A percentile compares a stretch with the other conserved stretches of the same genome.
Conservation (phyloP, 2,797 vertebrate genomes). For the Acrocephalus scirpaceus region DNA sequence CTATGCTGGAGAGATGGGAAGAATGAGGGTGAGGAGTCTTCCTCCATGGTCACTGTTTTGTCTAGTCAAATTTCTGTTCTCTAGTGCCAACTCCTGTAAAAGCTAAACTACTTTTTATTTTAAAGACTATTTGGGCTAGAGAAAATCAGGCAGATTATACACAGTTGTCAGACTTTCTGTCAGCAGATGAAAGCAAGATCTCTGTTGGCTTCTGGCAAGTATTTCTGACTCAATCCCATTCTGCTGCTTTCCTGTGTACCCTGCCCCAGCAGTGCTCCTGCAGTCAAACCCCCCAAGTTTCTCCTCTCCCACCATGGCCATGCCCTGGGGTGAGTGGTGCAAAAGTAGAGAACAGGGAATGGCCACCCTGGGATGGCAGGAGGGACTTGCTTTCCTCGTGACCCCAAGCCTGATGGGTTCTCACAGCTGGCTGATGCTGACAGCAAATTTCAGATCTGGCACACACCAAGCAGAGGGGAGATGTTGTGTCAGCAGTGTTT, state of each 20-base stretch:
- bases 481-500: background rate
- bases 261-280: background rate
- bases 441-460: background rate
- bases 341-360: rapidly evolving
- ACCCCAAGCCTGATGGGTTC: background rate
- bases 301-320: rapidly evolving
- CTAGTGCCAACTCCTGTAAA: background rate
- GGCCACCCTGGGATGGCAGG: rapidly evolving
- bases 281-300: background rate
- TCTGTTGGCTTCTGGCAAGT: background rate
- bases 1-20: background rate
- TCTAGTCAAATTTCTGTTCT: constrained; percentile 11
- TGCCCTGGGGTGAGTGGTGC: background rate
- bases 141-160: background rate
- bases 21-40: background rate
- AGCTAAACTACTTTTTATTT: constrained; percentile 21
- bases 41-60: background rate
- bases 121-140: background rate
- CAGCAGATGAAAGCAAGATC: constrained; percentile 16
- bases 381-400: background rate
- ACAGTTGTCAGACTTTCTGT: constrained; percentile 15
- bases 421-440: background rate
- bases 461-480: background rate
- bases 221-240: background rate
- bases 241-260: background rate